These are phyloP conservation scores for Eupithecia dodoneata DNA, from an alignment of 2,888 invertebrate genomes.

Conservation along the genomic window DNA sequence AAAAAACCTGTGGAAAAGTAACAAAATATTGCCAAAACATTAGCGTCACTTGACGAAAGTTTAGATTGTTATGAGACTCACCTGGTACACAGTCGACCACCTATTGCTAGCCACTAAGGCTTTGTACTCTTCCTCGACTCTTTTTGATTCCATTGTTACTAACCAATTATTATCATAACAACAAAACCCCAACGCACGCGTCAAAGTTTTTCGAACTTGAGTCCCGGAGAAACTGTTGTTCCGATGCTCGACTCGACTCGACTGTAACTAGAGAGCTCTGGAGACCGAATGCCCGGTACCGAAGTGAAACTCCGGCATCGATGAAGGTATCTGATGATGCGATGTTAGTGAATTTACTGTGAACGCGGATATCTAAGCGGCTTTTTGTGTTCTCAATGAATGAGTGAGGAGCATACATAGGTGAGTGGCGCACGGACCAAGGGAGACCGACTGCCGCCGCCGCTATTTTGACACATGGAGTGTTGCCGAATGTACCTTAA, in stretches of 20 bases:
- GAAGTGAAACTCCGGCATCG: constrained; percentile 16
- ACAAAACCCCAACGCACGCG: constrained; percentile 13
- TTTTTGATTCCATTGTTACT: constrained; percentile 52
- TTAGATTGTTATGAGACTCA: constrained; percentile 58
- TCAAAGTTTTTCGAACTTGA: constrained; percentile 17
- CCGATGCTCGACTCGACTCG: neutral
- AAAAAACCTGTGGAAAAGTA: neutral
- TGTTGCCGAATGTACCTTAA: neutral
- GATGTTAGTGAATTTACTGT: constrained; percentile 20
- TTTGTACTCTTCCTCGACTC: constrained; percentile 88
- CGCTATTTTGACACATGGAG: neutral
- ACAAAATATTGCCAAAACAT: constrained; percentile 5
- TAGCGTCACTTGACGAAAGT: constrained; percentile 22
- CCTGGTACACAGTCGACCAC: constrained; percentile 90
- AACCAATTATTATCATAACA: constrained; percentile 38
- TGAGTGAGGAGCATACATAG: too few relatives aligned
- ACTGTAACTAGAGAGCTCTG: neutral
- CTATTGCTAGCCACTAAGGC: constrained; percentile 88
- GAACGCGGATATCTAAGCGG: neutral
- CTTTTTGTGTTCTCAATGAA: constrained; percentile 5
- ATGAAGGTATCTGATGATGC: constrained; percentile 10
- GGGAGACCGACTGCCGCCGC: constrained; percentile 4
- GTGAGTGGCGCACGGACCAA: neutral
- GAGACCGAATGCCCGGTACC: constrained; percentile 6
- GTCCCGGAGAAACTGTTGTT: constrained; percentile 23